Conservation (phyloP, 2,888 invertebrate genomes). For the Trisateles emortualis region DNA sequence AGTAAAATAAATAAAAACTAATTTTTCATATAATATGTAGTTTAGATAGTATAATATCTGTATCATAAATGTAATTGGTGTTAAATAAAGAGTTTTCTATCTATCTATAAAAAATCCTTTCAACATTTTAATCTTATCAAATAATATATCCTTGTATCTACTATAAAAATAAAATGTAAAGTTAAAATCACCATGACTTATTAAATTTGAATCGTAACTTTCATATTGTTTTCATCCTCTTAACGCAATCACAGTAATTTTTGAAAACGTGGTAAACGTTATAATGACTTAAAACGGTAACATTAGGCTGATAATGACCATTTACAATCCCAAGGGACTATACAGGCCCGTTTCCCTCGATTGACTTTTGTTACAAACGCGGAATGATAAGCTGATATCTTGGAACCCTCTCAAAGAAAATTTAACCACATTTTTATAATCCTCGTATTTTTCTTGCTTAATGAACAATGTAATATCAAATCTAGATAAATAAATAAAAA, state of each 20-base stretch:
- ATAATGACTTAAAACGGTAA: constrained; percentile 11
- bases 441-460: constrained; percentile 1
- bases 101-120: too few relatives aligned
- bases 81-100: too few relatives aligned
- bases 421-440: constrained; percentile 3
- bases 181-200: background rate
- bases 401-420: constrained; percentile 13
- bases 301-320: constrained; percentile 9
- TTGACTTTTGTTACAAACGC: constrained; percentile 12
- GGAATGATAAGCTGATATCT: constrained; percentile 1
- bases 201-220: background rate
- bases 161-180: background rate
- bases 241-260: constrained; percentile 1
- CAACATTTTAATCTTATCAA: too few relatives aligned
- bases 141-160: too few relatives aligned
- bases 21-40: too few relatives aligned
- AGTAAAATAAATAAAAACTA: too few relatives aligned
- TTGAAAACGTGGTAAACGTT: constrained; percentile 1
- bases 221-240: background rate
- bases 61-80: too few relatives aligned
- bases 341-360: constrained; percentile 6
- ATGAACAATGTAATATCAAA: background rate
- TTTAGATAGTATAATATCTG: too few relatives aligned
- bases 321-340: constrained; percentile 9
- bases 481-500: background rate